Conservation (phyloP, 2,797 vertebrate species). For the Rhinichthys osculus region DNA sequence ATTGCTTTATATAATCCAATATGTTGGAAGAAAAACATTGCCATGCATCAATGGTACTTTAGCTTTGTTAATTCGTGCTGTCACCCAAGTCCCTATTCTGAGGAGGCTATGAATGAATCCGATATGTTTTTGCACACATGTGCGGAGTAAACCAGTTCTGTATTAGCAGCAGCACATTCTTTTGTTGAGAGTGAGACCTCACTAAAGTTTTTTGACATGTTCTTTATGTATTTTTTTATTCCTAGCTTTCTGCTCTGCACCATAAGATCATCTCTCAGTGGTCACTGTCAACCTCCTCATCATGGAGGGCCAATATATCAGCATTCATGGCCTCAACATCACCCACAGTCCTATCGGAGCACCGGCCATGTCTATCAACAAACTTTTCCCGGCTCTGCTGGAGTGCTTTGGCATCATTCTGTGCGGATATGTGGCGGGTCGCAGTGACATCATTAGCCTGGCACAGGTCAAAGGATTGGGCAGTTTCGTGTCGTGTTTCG, state of each 20-base stretch:
- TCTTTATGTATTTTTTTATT: neutral
- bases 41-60: no score
- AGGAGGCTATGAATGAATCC: neutral
- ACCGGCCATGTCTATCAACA: slow-evolving; percentile 92
- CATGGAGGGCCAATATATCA: slow-evolving; percentile 66
- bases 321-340: slow-evolving; percentile 68
- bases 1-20: neutral
- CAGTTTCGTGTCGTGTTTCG: slow-evolving; percentile 95
- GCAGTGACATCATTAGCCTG: slow-evolving; percentile 88
- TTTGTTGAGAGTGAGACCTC: neutral
- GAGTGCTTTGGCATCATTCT: slow-evolving; percentile 97
- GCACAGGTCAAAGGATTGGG: slow-evolving; percentile 92
- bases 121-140: neutral
- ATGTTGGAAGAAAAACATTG: neutral
- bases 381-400: slow-evolving; percentile 92
- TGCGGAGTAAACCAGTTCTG: neutral
- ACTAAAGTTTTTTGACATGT: neutral
- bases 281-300: slow-evolving; percentile 19
- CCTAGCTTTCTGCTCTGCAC: slow-evolving; percentile 17
- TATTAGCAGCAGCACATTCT: neutral
- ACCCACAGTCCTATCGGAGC: slow-evolving; percentile 64
- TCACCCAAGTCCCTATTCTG: neutral
- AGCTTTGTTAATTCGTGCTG: neutral
- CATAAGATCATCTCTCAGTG: neutral
- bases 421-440: slow-evolving; percentile 93